These are phyloP conservation scores for Phymatocera aterrima DNA, from an alignment of 2,888 invertebrate genomes.

Conservation along the genomic window DNA sequence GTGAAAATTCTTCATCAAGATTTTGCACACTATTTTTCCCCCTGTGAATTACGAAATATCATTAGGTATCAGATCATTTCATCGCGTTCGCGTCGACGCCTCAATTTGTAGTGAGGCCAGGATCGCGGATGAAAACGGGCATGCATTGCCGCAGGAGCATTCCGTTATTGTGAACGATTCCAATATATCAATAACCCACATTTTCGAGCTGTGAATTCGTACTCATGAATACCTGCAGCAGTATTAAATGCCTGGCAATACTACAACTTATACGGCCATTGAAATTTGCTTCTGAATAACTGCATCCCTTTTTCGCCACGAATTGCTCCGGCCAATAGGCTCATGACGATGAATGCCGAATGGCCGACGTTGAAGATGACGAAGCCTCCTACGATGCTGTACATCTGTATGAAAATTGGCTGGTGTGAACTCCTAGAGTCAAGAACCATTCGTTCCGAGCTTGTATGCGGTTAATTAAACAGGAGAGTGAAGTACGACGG, in stretches of 20 bases:
- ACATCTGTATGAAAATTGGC: too few relatives aligned
- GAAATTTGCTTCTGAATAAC: constrained; percentile 14
- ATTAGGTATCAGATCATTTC: background rate
- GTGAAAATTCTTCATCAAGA: background rate
- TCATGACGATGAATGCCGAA: too few relatives aligned
- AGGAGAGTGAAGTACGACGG: too few relatives aligned
- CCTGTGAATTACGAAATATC: background rate
- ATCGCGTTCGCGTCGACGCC: background rate
- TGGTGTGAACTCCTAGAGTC: too few relatives aligned
- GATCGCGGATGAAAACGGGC: background rate
- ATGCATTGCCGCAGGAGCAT: background rate
- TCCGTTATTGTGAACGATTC: constrained; percentile 39
- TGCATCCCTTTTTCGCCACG: too few relatives aligned
- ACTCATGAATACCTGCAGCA: constrained; percentile 18
- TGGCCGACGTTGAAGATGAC: too few relatives aligned
- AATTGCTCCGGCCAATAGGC: too few relatives aligned
- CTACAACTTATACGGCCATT: background rate
- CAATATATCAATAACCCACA: constrained; percentile 43
- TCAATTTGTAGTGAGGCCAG: background rate
- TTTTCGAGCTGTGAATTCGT: background rate
- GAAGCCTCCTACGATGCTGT: too few relatives aligned
- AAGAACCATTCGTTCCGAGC: too few relatives aligned
- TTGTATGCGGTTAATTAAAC: too few relatives aligned
- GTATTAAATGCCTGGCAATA: constrained; percentile 41
- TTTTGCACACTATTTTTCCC: background rate